A percentile compares a stretch with the other conserved stretches of the same genome.
These are phyloP conservation scores for Chaetura pelagica DNA, from an alignment of 2,113 vertebrate species.

Conservation along the genomic window DNA sequence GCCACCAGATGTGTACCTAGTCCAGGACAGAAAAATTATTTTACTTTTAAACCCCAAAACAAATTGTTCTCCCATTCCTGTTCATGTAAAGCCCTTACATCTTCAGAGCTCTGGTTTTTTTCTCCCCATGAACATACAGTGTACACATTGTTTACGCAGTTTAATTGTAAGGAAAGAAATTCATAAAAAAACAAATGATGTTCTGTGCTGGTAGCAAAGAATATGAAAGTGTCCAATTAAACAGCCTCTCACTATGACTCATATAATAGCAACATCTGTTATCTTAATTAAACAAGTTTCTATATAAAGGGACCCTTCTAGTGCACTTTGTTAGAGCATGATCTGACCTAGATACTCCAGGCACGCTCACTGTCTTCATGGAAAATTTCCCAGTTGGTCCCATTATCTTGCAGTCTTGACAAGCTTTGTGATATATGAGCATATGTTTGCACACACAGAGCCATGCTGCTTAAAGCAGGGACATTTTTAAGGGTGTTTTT, in stretches of 20 bases:
- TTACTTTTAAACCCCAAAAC: background rate
- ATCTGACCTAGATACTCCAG: conserved; percentile 70
- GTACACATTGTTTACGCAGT: conserved; percentile 64
- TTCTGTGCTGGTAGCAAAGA: conserved; percentile 57
- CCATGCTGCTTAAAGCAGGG: background rate
- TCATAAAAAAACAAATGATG: conserved; percentile 33
- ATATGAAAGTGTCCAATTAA: conserved; percentile 75
- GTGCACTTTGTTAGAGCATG: conserved; percentile 34
- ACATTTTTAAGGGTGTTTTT: background rate
- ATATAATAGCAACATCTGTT: conserved; percentile 72
- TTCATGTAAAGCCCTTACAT: conserved; percentile 9
- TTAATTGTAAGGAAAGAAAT: conserved; percentile 69
- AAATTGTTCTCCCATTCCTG: background rate
- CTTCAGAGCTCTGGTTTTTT: conserved; percentile 47
- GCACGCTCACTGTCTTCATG: conserved; percentile 1
- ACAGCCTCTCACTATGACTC: conserved; percentile 40
- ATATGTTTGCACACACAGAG: background rate
- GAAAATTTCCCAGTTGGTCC: conserved; percentile 62
- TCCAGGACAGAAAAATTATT: background rate
- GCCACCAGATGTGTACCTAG: background rate
- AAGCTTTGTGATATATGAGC: conserved; percentile 37
- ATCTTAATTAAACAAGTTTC: conserved; percentile 76
- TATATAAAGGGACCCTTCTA: conserved; percentile 10
- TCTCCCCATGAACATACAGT: background rate
- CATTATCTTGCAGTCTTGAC: conserved; percentile 56